A percentile compares a stretch with the other conserved stretches of the same genome.
Conservation (phyloP, 2,113 vertebrate genomes). For the Petrocephalus microphthalmus region DNA sequence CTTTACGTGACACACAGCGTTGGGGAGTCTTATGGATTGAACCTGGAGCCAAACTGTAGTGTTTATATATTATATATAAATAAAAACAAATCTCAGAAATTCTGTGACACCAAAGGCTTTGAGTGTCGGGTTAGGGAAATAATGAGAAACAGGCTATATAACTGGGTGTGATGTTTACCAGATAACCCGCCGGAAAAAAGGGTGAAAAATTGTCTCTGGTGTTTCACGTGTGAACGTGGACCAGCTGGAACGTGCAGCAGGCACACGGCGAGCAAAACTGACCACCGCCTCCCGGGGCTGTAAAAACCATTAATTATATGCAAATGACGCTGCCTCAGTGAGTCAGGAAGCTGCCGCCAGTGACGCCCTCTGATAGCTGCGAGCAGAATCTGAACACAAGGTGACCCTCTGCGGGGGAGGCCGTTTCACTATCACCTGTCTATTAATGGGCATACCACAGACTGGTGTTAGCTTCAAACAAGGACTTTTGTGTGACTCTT, state of each 20-base stretch:
- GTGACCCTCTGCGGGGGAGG: neutral
- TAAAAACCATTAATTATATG: conserved; percentile 13
- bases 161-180: neutral
- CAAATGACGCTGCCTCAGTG: neutral
- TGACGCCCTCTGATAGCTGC: neutral
- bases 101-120: neutral
- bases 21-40: neutral
- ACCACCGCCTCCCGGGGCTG: neutral
- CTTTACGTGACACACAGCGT: neutral
- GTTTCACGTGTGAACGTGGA: neutral
- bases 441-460: neutral
- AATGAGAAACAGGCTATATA: neutral
- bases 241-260: conserved; percentile 1
- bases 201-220: neutral
- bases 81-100: neutral
- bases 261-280: neutral
- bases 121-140: neutral
- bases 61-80: neutral
- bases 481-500: neutral
- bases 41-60: neutral
- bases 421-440: neutral
- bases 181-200: neutral
- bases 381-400: neutral
- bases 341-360: neutral
- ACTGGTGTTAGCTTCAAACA: neutral